These are phyloP conservation scores for Hylyphantes graminicola DNA, from an alignment of 1,140 invertebrate genomes.

Conservation along the genomic window DNA sequence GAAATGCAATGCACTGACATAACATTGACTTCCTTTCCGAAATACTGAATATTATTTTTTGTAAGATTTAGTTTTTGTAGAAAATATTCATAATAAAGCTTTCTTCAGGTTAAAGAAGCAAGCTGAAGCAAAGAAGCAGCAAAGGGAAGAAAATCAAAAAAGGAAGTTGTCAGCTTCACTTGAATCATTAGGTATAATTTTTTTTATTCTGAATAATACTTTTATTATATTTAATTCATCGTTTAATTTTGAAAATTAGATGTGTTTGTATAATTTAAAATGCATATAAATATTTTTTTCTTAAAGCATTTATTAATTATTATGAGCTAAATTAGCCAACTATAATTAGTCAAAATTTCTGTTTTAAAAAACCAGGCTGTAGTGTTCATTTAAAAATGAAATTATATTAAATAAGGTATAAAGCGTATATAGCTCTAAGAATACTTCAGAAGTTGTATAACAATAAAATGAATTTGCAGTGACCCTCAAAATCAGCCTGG, in stretches of 20 bases:
- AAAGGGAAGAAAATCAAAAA: slow-evolving; percentile 25
- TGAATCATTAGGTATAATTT: slow-evolving; percentile 19
- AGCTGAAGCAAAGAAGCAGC: slow-evolving; percentile 27
- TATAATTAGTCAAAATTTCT: too few relatives aligned
- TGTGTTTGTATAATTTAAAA: neutral
- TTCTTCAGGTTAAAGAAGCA: slow-evolving; percentile 43
- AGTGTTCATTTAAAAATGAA: too few relatives aligned
- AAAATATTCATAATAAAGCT: neutral
- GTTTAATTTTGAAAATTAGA: neutral
- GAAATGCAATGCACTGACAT: neutral
- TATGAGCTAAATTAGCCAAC: too few relatives aligned
- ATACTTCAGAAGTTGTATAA: too few relatives aligned
- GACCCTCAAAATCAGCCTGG: too few relatives aligned
- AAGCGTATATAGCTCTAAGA: too few relatives aligned
- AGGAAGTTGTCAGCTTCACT: slow-evolving; percentile 29
- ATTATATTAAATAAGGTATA: too few relatives aligned
- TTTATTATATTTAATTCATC: neutral
- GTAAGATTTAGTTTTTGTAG: neutral
- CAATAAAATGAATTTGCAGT: too few relatives aligned
- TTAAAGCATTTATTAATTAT: too few relatives aligned
- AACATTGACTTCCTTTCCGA: neutral
- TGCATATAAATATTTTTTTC: too few relatives aligned
- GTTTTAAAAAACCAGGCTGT: too few relatives aligned
- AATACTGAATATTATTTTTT: neutral
- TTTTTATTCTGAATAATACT: neutral